Evolutionary conservation across 37 sponge, comb jelly and placozoan genomes (phyloP).

Genomic region (Crambe crambe): DNA sequence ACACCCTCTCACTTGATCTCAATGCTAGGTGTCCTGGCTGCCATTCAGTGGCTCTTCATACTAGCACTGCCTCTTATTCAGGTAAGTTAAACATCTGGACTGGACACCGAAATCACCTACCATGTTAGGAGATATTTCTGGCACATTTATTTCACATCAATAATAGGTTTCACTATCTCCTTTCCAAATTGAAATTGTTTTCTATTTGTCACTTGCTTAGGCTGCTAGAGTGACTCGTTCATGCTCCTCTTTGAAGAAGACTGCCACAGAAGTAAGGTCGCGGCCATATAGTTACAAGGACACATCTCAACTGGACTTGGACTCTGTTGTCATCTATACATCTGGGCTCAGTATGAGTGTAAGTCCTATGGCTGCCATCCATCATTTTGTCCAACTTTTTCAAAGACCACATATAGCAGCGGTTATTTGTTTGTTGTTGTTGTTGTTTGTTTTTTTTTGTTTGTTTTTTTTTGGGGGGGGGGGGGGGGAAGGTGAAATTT

Average conservation of each 20-base stretch:
- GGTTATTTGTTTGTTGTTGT: no score
- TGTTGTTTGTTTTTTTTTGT: no score
- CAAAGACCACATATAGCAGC: no score
- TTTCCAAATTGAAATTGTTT: no score
- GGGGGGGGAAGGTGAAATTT: no score
- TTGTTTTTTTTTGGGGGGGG: no score
- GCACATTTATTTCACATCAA: no score
- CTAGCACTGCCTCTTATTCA: slow-evolving; percentile 53
- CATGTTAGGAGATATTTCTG: not conserved
- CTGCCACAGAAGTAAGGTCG: slow-evolving; percentile 55
- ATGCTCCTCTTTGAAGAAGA: slow-evolving; percentile 41
- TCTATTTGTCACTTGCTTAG: no score
- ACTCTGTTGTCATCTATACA: slow-evolving; percentile 70
- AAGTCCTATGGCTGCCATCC: no score
- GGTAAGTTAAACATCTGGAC: not conserved
- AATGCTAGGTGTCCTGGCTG: slow-evolving; percentile 8
- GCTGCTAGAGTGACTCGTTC: slow-evolving; percentile 67
- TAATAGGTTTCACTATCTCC: no score
- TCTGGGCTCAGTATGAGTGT: slow-evolving; percentile 48
- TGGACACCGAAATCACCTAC: not conserved
- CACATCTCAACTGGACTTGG: slow-evolving; percentile 72
- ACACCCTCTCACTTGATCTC: not conserved
- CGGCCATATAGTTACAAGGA: slow-evolving; percentile 78
- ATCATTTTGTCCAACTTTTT: no score
- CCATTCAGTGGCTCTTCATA: slow-evolving; percentile 36